Evolutionary conservation across 2,797 vertebrate species (phyloP).

Genomic region (Euphonia xanthogaster): DNA sequence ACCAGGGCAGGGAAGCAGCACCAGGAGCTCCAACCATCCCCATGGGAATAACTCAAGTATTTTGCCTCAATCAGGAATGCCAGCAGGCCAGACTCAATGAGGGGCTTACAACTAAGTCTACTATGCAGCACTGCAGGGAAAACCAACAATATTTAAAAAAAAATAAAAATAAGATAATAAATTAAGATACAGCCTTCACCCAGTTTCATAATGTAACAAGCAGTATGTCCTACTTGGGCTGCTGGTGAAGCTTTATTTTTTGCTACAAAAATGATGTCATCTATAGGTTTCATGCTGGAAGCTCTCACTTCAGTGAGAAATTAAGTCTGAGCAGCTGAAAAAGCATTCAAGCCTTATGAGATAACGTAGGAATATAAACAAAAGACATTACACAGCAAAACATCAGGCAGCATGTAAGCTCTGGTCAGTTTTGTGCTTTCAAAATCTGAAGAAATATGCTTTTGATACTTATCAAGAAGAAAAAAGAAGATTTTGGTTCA

Average conservation of each 20-base stretch:
- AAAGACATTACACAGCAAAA: not conserved
- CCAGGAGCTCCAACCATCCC: not conserved
- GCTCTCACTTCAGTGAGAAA: not conserved
- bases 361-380: not conserved
- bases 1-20: not conserved
- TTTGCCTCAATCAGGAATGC: not conserved
- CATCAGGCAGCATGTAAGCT: not conserved
- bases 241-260: not conserved
- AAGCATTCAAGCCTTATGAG: not conserved
- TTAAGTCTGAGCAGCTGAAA: not conserved
- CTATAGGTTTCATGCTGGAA: not conserved
- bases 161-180: not conserved
- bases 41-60: not conserved
- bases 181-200: not conserved
- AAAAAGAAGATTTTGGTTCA: not conserved
- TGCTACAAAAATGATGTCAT: not conserved
- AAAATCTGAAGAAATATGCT: not conserved
- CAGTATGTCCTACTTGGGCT: not conserved
- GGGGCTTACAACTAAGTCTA: not conserved
- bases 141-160: not conserved
- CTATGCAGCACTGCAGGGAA: not conserved
- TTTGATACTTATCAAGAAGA: not conserved
- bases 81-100: not conserved
- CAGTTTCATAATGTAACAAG: not conserved
- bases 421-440: not conserved